Base-by-base conservation (phyloP, 2,888 invertebrate species). In the Drosophila kuntzei region DNA sequence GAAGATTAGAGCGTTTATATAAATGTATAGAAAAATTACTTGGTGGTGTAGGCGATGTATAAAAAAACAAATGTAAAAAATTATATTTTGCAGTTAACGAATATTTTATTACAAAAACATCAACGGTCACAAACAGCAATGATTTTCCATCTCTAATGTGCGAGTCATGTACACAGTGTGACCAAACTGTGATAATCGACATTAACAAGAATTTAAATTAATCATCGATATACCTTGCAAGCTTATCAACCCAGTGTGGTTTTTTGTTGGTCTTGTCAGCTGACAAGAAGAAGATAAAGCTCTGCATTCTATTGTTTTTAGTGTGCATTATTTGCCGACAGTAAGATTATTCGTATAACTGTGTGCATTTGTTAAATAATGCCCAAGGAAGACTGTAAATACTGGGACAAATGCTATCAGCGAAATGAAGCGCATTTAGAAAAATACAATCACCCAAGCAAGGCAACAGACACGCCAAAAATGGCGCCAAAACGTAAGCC, bases 331-430 rank as follows among this genome's bases (percentile, higher is more conserved):
- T 27, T 20, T 36, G 16, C 11, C 37, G 20, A 27, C 29, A n/a
- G 6, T 11, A 44, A 16, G 11, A 12, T 32, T 27, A 16, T 32
- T 50, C 6, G 32, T 50, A 39, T 49, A 53, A 25, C 53, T 44
- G 39, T 51, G 11, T 39, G 27, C 27, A 14, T 41, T 36, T 36
- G 14, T 32, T 5, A n/a, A 43, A 71, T 41, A 66, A 90, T 90
- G 86, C 73, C 91, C 0, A 93, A 96, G 91, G 93, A 91, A 41
- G 91, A 94, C 46, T 98, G 98, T 91, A 95, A 95, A 92, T 97
- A 96, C 90, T 96, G 96, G 54, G 91, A 90, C 5, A 94, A 95
- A 78, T 98, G 98, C 91, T 97, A 97, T 91, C 97, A 96, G 89
- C 96, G 95, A 89, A 97, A 97, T 93, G 93, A 95, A 0, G 93